phyloP scores from a whole-genome alignment of 1,140 invertebrate genomes.

The Drosophila bipectinata region DNA sequence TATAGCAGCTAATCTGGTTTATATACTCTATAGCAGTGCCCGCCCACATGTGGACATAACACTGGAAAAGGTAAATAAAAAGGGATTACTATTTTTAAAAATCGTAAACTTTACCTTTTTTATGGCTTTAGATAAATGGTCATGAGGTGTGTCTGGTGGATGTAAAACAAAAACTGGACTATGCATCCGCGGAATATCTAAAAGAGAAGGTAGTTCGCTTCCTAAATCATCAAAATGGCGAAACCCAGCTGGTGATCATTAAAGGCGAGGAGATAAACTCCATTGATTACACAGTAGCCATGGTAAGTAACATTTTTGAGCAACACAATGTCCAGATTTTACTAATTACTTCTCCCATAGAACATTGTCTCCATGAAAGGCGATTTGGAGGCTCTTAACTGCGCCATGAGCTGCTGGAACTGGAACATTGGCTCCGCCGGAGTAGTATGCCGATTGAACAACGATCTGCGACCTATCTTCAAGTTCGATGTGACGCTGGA shows the following conservation, averaged over 20 bases:
- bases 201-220: conserved; percentile 74
- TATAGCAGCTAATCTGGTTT: conserved; percentile 89
- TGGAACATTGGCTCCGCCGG: conserved; percentile 76
- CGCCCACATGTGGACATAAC: conserved; percentile 88
- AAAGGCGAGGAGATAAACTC: conserved; percentile 87
- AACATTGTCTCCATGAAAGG: conserved; percentile 71
- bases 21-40: conserved; percentile 91
- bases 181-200: conserved; percentile 74
- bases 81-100: conserved; percentile 17
- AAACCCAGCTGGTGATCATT: conserved; percentile 85
- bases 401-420: conserved; percentile 78
- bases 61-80: conserved; percentile 85
- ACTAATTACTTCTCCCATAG: conserved; percentile 20
- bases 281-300: conserved; percentile 88
- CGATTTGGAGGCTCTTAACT: conserved; percentile 61
- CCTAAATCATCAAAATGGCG: conserved; percentile 39
- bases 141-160: conserved; percentile 63
- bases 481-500: conserved; percentile 61
- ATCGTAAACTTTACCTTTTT: not conserved
- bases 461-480: conserved; percentile 60
- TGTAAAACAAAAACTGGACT: conserved; percentile 75
- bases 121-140: conserved; percentile 46
- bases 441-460: conserved; percentile 71
- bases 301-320: conserved; percentile 83
- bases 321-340: too few species aligned